These are phyloP conservation scores for Bombus polaris DNA, from an alignment of 1,140 invertebrate species.

Conservation along the genomic window DNA sequence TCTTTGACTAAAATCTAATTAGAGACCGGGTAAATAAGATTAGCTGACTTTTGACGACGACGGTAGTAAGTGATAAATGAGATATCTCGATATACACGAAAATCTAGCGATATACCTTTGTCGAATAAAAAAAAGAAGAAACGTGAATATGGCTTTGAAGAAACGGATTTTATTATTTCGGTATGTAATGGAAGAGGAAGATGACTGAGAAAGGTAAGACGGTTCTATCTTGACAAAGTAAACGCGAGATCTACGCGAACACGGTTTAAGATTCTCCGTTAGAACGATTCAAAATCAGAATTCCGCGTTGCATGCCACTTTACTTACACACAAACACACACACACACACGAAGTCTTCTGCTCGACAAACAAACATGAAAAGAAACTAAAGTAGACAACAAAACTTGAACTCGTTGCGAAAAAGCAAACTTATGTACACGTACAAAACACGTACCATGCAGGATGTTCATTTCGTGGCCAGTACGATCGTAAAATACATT, in stretches of 20 bases:
- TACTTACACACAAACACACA: background rate
- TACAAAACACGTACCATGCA: constrained; percentile 60
- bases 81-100: background rate
- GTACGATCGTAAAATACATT: background rate
- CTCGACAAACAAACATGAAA: constrained; percentile 1
- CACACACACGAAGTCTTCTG: background rate
- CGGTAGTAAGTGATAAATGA: background rate
- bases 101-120: too few species aligned
- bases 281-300: background rate
- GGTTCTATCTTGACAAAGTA: background rate
- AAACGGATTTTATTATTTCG: background rate
- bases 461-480: constrained; percentile 58
- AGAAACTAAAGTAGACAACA: constrained; percentile 1
- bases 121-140: background rate
- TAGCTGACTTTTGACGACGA: constrained; percentile 1
- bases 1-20: background rate
- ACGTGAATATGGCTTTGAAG: background rate
- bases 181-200: background rate
- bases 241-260: background rate
- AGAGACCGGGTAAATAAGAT: background rate
- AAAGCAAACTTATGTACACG: constrained; percentile 57
- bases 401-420: constrained; percentile 20
- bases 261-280: background rate
- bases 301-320: constrained; percentile 17
- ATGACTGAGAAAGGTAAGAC: constrained; percentile 7